Base-by-base conservation (phyloP, 2,888 invertebrate genomes). In the Cybosia mesomella region DNA sequence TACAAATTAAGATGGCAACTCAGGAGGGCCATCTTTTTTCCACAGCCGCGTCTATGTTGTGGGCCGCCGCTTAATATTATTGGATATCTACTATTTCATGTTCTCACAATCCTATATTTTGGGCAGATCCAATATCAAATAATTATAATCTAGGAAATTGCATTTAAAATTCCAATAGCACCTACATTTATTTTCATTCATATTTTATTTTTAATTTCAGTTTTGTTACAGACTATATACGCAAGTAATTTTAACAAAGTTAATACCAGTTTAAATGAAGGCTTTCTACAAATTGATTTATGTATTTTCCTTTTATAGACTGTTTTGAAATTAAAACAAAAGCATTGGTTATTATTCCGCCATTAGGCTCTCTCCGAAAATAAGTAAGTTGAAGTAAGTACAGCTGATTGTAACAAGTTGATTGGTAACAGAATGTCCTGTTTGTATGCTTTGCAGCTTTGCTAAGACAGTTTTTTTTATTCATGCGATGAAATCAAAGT, bases 281-380 rank as follows among this genome's bases (percentile, higher is more conserved):
- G 70, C 70, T 75, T 75, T 68, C 70, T 76, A 62, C 73, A 73
- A 83, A 79, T 80, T 82, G 77, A 84, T 83, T 85, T 80, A 83
- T 79, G 70, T 73, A 67, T 70, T 59, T 70, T 73, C 68, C 72
- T 76, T 76, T 68, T 71, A 66, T 65, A 63, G 32, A 67, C 74
- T 66, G 70, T 74, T 79, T 73, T 65, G 70, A 64, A 66, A 68
- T 70, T 58, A 49, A 71, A 74, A 75, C 66, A 65, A 67, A 73
- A 72, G 32, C 66, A 71, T 75, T 74, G 70, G 67, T 76, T 69
- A 69, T 63, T 55, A 58, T 57, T 64, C 74, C 21, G 13, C 28
- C 32, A 15, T 34, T 15, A 67, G 21, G 59, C 28, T 39, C 28
- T 57, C 62, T n/a, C 49, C 49, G n/a, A n/a, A 49, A 49, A 49